A percentile compares a stretch with the other conserved stretches of the same genome.
Evolutionary conservation across 2,888 invertebrate genomes (phyloP).

Genomic region (Sarcophaga variegata): DNA sequence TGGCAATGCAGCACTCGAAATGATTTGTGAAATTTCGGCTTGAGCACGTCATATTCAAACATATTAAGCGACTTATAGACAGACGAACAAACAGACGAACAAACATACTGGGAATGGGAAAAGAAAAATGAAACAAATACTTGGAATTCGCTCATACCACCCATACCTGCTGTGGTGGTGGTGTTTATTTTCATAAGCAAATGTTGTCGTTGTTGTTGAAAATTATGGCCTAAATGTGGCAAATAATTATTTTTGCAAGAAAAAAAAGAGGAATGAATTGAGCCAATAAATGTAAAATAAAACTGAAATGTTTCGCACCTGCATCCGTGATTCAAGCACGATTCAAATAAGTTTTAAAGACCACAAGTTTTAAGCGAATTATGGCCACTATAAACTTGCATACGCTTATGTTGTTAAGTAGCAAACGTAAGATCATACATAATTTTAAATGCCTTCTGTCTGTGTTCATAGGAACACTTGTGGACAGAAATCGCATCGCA

Average conservation of each 20-base stretch:
- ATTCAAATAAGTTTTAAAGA: conserved; percentile 36
- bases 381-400: conserved; percentile 28
- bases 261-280: not conserved
- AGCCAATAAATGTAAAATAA: not conserved
- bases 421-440: conserved; percentile 28
- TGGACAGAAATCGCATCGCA: not conserved
- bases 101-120: not conserved
- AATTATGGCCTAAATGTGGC: conserved; percentile 60
- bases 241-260: conserved; percentile 50
- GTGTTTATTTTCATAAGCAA: not conserved
- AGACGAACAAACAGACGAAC: conserved; percentile 18
- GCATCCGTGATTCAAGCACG: conserved; percentile 68
- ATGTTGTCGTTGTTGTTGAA: conserved; percentile 34
- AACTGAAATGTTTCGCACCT: conserved; percentile 77
- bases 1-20: conserved; percentile 75
- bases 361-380: conserved; percentile 59
- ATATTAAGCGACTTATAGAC: conserved; percentile 42
- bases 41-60: conserved; percentile 68
- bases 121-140: conserved; percentile 41
- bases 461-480: not conserved
- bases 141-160: conserved; percentile 22
- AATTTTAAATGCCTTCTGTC: conserved; percentile 19
- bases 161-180: not conserved
- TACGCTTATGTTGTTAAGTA: not conserved
- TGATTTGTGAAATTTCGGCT: conserved; percentile 78